A percentile compares a stretch with the other conserved stretches of the same genome.
phyloP scores from a whole-genome alignment of 1,140 invertebrate genomes.

The Elymnias hypermnestra region DNA sequence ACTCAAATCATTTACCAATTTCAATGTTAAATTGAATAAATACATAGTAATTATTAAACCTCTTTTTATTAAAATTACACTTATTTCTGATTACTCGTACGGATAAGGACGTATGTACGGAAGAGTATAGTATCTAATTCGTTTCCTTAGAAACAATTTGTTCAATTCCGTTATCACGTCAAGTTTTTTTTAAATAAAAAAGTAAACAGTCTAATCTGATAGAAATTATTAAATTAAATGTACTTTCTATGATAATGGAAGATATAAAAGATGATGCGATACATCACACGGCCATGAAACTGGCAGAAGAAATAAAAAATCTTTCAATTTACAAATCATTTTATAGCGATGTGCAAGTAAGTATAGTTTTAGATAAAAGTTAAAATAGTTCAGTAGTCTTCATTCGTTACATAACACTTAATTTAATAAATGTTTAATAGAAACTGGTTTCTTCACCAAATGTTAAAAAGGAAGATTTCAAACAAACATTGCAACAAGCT shows the following conservation, averaged over 20 bases:
- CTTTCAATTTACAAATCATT: constrained; percentile 77
- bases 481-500: constrained; percentile 82
- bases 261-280: constrained; percentile 75
- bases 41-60: too few relatives aligned
- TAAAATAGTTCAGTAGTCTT: too few relatives aligned
- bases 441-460: constrained; percentile 83
- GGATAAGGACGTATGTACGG: not conserved
- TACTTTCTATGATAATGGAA: constrained; percentile 54
- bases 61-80: too few relatives aligned
- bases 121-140: not conserved
- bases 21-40: too few relatives aligned
- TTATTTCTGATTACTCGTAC: too few relatives aligned
- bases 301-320: constrained; percentile 77
- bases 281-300: constrained; percentile 77
- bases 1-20: too few relatives aligned
- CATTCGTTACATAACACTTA: constrained; percentile 10
- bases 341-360: constrained; percentile 75
- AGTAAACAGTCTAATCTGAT: constrained; percentile 29
- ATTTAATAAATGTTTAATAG: constrained; percentile 56
- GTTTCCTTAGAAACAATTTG: constrained; percentile 36
- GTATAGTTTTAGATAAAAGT: too few relatives aligned
- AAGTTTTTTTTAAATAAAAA: constrained; percentile 44
- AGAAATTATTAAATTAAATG: constrained; percentile 17
- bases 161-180: constrained; percentile 23
- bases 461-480: constrained; percentile 86